These are phyloP conservation scores for Lagocephalus sceleratus DNA, from an alignment of 2,797 vertebrate genomes.

Conservation along the genomic window DNA sequence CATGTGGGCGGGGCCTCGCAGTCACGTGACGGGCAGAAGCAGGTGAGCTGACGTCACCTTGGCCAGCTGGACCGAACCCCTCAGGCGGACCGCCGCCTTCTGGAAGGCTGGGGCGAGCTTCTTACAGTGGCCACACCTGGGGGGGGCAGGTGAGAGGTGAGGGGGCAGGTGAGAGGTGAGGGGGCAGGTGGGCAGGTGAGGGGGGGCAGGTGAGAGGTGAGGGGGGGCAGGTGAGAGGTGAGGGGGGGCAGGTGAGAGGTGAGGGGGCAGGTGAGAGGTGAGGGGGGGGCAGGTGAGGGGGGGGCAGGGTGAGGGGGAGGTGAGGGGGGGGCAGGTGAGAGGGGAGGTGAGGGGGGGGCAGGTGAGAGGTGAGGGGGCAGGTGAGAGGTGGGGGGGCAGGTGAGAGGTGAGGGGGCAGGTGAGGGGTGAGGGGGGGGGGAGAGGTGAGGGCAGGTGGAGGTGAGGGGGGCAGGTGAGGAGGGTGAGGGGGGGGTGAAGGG, in stretches of 20 bases:
- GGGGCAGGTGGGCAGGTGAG: too few relatives aligned
- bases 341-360: background rate
- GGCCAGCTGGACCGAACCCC: conserved; percentile 70
- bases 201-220: background rate
- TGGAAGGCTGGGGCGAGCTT: conserved; percentile 79
- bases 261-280: too few relatives aligned
- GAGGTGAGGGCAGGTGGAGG: too few relatives aligned
- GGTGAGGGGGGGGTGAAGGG: conserved; percentile 28
- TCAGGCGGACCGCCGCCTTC: conserved; percentile 70
- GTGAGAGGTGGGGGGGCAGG: too few relatives aligned
- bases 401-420: background rate
- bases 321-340: background rate
- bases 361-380: background rate
- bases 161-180: background rate
- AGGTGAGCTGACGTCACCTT: conserved; percentile 57
- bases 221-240: too few relatives aligned
- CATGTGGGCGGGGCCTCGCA: background rate
- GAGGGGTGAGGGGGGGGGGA: background rate
- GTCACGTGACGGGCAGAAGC: background rate
- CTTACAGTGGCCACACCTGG: conserved; percentile 81
- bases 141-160: background rate
- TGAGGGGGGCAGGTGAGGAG: conserved; percentile 28
- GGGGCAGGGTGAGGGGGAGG: too few relatives aligned
- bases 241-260: background rate
- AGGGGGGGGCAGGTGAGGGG: background rate